phyloP scores from a whole-genome alignment of 2,113 vertebrate genomes.

The Talpa occidentalis region DNA sequence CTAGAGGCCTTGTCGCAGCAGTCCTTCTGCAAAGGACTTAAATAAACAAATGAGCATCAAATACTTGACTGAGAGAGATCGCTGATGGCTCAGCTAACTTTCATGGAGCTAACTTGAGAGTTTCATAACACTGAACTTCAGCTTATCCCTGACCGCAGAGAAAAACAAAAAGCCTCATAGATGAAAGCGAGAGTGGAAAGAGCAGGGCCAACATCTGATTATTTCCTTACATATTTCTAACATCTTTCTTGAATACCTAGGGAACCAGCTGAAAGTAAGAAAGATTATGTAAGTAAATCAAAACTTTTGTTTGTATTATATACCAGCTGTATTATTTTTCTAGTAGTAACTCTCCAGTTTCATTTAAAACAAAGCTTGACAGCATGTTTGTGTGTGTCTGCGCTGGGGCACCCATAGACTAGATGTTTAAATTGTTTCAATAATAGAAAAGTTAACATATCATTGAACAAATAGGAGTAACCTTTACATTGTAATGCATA shows the following conservation, averaged over 20 bases:
- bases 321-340: background rate
- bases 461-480: constrained; percentile 51
- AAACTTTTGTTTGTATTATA: background rate
- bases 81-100: background rate
- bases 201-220: background rate
- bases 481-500: background rate
- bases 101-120: background rate
- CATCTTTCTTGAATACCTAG: background rate
- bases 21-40: background rate
- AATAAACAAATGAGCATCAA: background rate
- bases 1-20: background rate
- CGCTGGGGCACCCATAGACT: background rate
- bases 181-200: background rate
- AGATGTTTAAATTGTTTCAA: background rate
- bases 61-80: background rate
- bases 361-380: constrained; percentile 20
- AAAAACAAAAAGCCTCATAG: background rate
- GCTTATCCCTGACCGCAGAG: background rate
- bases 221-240: background rate
- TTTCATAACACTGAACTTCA: background rate
- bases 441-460: constrained; percentile 36
- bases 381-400: background rate
- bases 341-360: background rate
- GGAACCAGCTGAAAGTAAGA: constrained; percentile 15
- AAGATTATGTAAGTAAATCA: background rate